Percentiles rank a stretch among this genome's conserved stretches.
phyloP scores from a whole-genome alignment of 2,888 invertebrate species.

The Melanostoma scalare region DNA sequence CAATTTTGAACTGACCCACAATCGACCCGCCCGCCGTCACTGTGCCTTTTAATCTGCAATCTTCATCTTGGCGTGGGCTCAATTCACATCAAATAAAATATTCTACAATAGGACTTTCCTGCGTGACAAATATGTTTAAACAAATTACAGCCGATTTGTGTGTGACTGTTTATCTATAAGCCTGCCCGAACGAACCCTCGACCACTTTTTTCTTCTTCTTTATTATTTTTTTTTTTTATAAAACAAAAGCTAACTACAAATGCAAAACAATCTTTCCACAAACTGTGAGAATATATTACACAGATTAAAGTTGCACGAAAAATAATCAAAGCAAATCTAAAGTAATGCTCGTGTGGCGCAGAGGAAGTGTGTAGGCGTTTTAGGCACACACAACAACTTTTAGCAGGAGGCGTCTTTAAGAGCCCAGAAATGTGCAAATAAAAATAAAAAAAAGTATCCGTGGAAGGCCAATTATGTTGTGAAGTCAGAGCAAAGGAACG shows the following conservation, averaged over 20 bases:
- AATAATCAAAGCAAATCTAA: slow-evolving; percentile 66
- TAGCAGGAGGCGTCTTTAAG: slow-evolving; percentile 55
- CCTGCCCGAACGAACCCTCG: neutral
- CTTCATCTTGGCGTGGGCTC: slow-evolving; percentile 67
- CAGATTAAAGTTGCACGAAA: slow-evolving; percentile 69
- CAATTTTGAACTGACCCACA: slow-evolving; percentile 35
- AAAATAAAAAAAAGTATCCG: slow-evolving; percentile 35
- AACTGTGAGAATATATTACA: slow-evolving; percentile 70
- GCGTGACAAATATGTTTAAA: slow-evolving; percentile 73
- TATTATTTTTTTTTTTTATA: neutral
- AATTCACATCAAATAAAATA: slow-evolving; percentile 67
- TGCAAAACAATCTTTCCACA: slow-evolving; percentile 54
- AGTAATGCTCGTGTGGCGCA: slow-evolving; percentile 56
- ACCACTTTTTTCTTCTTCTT: neutral
- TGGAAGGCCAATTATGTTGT: slow-evolving; percentile 71
- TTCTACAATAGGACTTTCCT: slow-evolving; percentile 72
- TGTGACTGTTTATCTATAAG: slow-evolving; percentile 26
- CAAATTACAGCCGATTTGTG: slow-evolving; percentile 68
- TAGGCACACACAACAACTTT: slow-evolving; percentile 27
- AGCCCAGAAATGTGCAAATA: slow-evolving; percentile 58
- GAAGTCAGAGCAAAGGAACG: slow-evolving; percentile 38
- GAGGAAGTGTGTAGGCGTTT: slow-evolving; percentile 69
- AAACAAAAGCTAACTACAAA: slow-evolving; percentile 36
- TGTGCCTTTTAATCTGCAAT: slow-evolving; percentile 47
- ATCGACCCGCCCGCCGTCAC: slow-evolving; percentile 8